Evolutionary conservation across 2,888 invertebrate species (phyloP).

Genomic region (Acrobasis consociella): DNA sequence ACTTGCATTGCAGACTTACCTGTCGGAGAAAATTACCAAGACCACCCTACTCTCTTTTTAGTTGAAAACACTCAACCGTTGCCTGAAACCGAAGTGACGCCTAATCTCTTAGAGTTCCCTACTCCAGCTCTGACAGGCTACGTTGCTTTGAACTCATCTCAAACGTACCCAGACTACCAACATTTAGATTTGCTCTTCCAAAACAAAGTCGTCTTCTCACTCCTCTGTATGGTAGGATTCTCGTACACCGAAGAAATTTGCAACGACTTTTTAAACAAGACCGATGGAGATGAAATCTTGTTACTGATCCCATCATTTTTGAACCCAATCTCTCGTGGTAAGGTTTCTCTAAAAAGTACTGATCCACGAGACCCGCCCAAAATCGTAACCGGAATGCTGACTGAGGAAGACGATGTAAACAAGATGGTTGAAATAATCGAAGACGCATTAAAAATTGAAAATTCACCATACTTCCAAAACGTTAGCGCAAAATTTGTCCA

Average conservation of each 20-base stretch:
- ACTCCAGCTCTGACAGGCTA: slow-evolving; percentile 39
- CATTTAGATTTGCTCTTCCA: slow-evolving; percentile 34
- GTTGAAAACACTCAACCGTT: slow-evolving; percentile 2
- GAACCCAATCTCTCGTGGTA: slow-evolving; percentile 59
- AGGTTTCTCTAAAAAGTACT: slow-evolving; percentile 34
- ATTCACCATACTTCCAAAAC: slow-evolving; percentile 32
- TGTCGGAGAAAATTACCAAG: slow-evolving; percentile 1
- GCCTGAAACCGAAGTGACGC: not conserved
- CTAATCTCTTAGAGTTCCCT: slow-evolving; percentile 38
- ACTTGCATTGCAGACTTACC: slow-evolving; percentile 12
- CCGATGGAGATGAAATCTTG: slow-evolving; percentile 31
- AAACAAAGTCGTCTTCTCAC: slow-evolving; percentile 28
- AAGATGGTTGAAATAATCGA: slow-evolving; percentile 53
- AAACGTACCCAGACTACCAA: slow-evolving; percentile 64
- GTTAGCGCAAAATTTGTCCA: slow-evolving; percentile 35
- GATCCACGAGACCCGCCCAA: slow-evolving; percentile 36
- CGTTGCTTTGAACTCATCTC: slow-evolving; percentile 82
- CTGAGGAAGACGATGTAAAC: slow-evolving; percentile 73
- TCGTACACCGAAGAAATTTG: slow-evolving; percentile 30
- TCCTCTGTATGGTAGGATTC: slow-evolving; percentile 34
- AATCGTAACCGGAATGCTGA: slow-evolving; percentile 77
- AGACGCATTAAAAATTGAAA: slow-evolving; percentile 32
- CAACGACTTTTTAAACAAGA: slow-evolving; percentile 56
- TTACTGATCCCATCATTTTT: slow-evolving; percentile 30
- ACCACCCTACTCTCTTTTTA: not conserved